Base-by-base conservation (phyloP, 2,113 vertebrate genomes). In the Columbina picui region DNA sequence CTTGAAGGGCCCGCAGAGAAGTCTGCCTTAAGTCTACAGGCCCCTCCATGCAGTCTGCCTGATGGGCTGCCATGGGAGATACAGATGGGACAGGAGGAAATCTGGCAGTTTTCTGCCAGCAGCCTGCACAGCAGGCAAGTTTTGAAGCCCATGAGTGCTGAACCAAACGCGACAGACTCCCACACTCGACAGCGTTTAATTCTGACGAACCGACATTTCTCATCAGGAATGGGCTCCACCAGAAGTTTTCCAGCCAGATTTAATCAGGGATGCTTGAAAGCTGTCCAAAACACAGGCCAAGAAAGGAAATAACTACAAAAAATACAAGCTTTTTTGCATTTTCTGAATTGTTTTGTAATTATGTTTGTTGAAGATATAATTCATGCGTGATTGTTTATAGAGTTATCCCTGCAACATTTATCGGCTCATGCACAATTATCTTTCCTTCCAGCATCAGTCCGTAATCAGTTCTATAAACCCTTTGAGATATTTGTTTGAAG, bases 341-440 rank as follows among this genome's bases (percentile, higher is more conserved):
- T 96, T 95, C 91, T 89, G 91, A 90, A 88, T 97, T 95, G 93
- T 93, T 94, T 3, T 0, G 47, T 95, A 95, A 97, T 97, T 96
- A 93, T 93, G 83, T 95, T 95, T 96, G 95, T 87, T 93, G 80
- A 89, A 97, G 87, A 94, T 74, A 69, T 60, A 95, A 96, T 96
- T 92, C 94, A 95, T 90, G 87, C 80, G 36, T 43, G 59, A 90
- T 77, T 96, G 89, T 97, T 96, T 95, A 45, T 45, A 94, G 74
- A 90, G 89, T 90, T 93, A 84, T 95, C 89, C 92, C 93, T 93
- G 85, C 32, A 94, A 90, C 86, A 64, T 94, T 88, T 92, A 87
- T 95, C 41, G 8, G 79, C 85, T 92, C 71, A 68, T 0, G 1
- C 61, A 64, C 55, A 87, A 93, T 95, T 94, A 91, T 91, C 82